Base-by-base conservation (phyloP, 2,888 invertebrate species). In the Microplitis deprimator region DNA sequence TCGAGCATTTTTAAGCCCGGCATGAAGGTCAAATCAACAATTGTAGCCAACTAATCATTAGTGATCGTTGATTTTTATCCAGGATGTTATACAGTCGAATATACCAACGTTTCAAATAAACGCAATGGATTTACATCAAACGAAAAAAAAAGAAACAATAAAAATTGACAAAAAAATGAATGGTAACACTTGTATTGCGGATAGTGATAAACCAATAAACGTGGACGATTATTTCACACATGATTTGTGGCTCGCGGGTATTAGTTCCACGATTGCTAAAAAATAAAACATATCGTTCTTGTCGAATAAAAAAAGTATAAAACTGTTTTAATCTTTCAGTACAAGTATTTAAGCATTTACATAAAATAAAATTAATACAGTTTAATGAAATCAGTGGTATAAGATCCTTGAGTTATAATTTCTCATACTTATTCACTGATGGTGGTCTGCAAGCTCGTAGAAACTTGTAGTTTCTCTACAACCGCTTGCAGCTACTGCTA, bases 251-350 rank as follows among this genome's bases (percentile, higher is more conserved):
- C 73, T 78, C 13, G 77, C 79, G 78, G 81, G 82, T 84, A 84
- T 84, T 84, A 83, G 83, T 81, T 81, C 81, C 71, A 77, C 79
- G 80, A 83, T 83, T 80, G 82, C 77, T 78, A 75, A 81, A 83
- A 83, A 75, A 81, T 82, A 83, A 82, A 83, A 82, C 79, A 79
- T 80, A 78, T 76, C 80, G 79, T 50, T 65, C 59, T 69, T 79
- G 72, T 78, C 59, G 61, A 62, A 59, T 73, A 61, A 76, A 75
- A 71, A 75, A 76, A 29, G 29, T 29, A 29, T 29, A 68, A 40
- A 6, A 29, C 20, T 38, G 10, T 8, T 6, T 6, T 8, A 20
- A 20, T 5, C 29, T 13, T 20, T 62, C 17, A 17, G n/a, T 29
- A 62, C 16, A 62, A 62, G 17, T 20, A 62, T 16, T 8, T 16